These are phyloP conservation scores for Hozukius guyotensis DNA, from an alignment of 2,797 vertebrate species.

Conservation along the genomic window DNA sequence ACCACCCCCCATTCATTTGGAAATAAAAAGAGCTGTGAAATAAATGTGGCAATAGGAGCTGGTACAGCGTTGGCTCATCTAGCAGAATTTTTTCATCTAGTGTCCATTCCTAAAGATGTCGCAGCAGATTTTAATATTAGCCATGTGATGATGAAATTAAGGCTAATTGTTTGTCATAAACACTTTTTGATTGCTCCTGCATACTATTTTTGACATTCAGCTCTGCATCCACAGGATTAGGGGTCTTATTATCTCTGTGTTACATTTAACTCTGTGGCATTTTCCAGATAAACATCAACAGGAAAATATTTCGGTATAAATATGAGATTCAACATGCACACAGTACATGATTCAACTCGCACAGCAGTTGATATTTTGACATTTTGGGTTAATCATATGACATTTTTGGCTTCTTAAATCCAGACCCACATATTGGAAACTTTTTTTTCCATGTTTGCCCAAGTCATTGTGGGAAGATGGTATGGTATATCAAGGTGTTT, in stretches of 20 bases:
- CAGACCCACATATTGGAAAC: conserved; percentile 64
- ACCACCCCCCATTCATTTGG: neutral
- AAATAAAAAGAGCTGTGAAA: neutral
- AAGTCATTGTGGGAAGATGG: conserved; percentile 66
- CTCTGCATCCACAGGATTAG: neutral
- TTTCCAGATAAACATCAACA: conserved; percentile 19
- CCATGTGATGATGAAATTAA: neutral
- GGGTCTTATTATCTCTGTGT: neutral
- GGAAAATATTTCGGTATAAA: conserved; percentile 10
- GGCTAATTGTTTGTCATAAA: neutral
- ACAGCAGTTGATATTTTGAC: conserved; percentile 60
- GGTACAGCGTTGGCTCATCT: neutral
- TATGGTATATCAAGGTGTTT: conserved; percentile 78
- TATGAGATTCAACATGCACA: conserved; percentile 14
- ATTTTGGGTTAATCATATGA: conserved; percentile 66
- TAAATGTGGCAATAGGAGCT: neutral
- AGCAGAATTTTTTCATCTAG: neutral
- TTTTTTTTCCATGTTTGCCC: conserved; percentile 58
- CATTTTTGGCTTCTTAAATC: conserved; percentile 65
- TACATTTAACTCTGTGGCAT: conserved; percentile 5
- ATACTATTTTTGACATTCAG: neutral
- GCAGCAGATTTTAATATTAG: neutral
- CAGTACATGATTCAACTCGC: conserved; percentile 25
- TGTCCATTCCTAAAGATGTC: neutral
- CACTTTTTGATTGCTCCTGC: neutral